Evolutionary conservation across 2,888 invertebrate species (phyloP).

Genomic region (Parapristionchus giblindavisi): DNA sequence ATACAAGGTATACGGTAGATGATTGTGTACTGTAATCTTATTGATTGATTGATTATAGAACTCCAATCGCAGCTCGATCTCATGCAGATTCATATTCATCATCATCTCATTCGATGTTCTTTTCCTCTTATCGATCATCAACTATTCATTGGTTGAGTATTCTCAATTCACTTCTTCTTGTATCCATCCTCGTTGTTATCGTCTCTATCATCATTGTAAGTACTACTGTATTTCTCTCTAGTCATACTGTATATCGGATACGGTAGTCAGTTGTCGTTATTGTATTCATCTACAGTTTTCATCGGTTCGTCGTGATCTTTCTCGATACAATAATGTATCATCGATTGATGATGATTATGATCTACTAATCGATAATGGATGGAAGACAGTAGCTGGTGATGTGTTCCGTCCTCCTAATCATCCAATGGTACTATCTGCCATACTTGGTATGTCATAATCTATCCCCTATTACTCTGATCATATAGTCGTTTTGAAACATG

Average conservation of each 20-base stretch:
- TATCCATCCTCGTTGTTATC: constrained; percentile 73
- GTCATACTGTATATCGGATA: background rate
- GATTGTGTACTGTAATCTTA: background rate
- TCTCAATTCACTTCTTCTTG: constrained; percentile 74
- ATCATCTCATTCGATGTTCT: constrained; percentile 46
- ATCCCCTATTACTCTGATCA: too few relatives aligned
- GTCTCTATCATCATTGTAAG: constrained; percentile 74
- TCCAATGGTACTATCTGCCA: constrained; percentile 73
- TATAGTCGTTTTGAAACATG: background rate
- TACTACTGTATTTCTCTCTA: constrained; percentile 41
- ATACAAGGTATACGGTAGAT: constrained; percentile 69
- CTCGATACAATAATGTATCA: constrained; percentile 32
- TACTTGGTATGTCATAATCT: constrained; percentile 71
- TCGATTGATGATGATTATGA: constrained; percentile 71
- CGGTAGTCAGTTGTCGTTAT: background rate
- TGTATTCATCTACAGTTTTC: constrained; percentile 37
- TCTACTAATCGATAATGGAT: constrained; percentile 71
- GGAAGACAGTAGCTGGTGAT: constrained; percentile 74
- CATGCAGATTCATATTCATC: background rate
- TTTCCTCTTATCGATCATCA: constrained; percentile 73
- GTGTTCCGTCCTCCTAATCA: constrained; percentile 73
- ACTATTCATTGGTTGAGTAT: constrained; percentile 75
- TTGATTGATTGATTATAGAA: background rate
- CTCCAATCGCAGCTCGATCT: background rate
- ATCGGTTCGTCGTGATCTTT: constrained; percentile 40